phyloP scores from a whole-genome alignment of 64 coral and sea anemone genomes.

The Trachythela sp. region DNA sequence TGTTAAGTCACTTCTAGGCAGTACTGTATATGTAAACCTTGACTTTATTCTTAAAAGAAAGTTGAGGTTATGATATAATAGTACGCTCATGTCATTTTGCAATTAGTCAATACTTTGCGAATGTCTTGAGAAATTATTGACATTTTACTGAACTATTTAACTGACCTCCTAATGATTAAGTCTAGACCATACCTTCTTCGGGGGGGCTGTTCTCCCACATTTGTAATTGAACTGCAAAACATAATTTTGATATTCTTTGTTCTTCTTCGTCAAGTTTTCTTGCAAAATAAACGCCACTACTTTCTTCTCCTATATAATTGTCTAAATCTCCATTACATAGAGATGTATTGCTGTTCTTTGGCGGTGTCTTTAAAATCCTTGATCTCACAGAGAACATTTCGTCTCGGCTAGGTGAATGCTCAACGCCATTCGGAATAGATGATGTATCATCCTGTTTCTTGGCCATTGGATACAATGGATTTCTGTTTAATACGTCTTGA shows the following conservation, averaged over 20 bases:
- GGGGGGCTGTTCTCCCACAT: slow-evolving; percentile 19
- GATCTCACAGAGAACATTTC: slow-evolving; percentile 24
- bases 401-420: not conserved
- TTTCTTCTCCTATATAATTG: slow-evolving; percentile 14
- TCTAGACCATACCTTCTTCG: not conserved
- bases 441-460: not conserved
- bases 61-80: too few relatives aligned
- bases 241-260: slow-evolving; percentile 30
- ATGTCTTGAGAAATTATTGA: too few relatives aligned
- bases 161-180: not conserved
- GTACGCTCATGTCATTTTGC: not conserved
- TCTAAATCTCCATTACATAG: not conserved
- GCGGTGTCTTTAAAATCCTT: not conserved
- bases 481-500: not conserved
- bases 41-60: too few relatives aligned
- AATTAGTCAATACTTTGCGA: too few relatives aligned
- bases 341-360: not conserved
- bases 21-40: too few relatives aligned
- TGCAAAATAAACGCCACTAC: slow-evolving; percentile 13
- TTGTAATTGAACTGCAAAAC: slow-evolving; percentile 8
- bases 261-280: slow-evolving; percentile 27
- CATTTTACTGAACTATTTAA: too few relatives aligned
- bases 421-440: not conserved
- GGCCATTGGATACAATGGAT: not conserved
- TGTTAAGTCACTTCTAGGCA: too few relatives aligned